A percentile compares a stretch with the other conserved stretches of the same genome.
These are phyloP conservation scores for Ahaetulla prasina DNA, from an alignment of 2,113 vertebrate genomes.

Conservation along the genomic window DNA sequence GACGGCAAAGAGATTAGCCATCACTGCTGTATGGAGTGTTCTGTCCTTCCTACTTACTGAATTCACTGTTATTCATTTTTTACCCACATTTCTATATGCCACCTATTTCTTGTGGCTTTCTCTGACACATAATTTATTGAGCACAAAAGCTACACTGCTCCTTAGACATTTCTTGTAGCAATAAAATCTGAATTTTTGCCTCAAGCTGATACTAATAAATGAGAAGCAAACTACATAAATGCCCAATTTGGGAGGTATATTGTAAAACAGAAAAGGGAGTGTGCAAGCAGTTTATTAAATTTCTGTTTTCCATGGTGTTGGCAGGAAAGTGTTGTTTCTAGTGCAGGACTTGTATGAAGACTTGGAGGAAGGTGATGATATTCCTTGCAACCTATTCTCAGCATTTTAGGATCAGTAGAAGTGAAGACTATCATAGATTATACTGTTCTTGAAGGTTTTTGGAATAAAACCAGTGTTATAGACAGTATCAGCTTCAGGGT, in stretches of 20 bases:
- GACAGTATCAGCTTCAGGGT: not conserved
- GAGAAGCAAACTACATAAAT: not conserved
- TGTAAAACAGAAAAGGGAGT: not conserved
- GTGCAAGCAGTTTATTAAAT: not conserved
- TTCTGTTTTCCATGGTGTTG: not conserved
- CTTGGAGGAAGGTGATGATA: not conserved
- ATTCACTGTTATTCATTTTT: not conserved
- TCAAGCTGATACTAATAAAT: not conserved
- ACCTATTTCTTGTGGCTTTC: not conserved
- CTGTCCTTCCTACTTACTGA: not conserved
- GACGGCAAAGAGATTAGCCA: too few relatives aligned
- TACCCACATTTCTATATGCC: not conserved
- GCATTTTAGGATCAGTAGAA: not conserved
- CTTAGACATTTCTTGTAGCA: not conserved
- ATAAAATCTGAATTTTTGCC: not conserved
- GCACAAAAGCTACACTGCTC: not conserved
- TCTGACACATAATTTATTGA: not conserved
- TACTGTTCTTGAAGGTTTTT: not conserved
- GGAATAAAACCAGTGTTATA: not conserved
- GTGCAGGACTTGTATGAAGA: not conserved
- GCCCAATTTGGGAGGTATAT: not conserved
- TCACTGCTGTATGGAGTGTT: not conserved
- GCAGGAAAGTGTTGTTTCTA: not conserved
- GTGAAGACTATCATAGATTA: not conserved
- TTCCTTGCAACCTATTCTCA: not conserved